Evolutionary conservation across 1,140 invertebrate species (phyloP).

Genomic region (Varroa destructor): DNA sequence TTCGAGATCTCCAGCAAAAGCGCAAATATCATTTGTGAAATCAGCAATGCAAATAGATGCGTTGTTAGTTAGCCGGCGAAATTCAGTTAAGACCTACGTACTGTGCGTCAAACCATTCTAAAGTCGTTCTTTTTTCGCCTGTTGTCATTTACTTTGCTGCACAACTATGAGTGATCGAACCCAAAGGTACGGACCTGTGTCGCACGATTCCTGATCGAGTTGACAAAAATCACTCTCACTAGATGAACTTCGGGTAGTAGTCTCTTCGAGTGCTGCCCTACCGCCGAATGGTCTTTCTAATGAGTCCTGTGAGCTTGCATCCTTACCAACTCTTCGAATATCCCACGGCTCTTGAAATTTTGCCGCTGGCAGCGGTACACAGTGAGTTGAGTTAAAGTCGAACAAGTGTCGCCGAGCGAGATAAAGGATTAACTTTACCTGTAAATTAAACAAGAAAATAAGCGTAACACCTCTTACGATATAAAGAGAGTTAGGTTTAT

Average conservation of each 20-base stretch:
- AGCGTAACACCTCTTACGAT: too few species aligned
- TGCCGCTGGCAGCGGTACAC: slow-evolving; percentile 56
- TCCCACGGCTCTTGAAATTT: slow-evolving; percentile 54
- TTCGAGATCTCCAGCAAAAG: too few species aligned
- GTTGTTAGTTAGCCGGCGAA: too few species aligned
- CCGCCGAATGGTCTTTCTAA: not conserved
- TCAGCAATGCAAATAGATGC: too few species aligned
- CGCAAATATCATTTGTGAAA: too few species aligned
- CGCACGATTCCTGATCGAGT: slow-evolving; percentile 17
- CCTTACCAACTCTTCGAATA: slow-evolving; percentile 21
- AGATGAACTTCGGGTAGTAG: not conserved
- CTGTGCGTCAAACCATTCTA: too few species aligned
- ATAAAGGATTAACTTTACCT: slow-evolving; percentile 38
- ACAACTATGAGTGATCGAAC: too few species aligned
- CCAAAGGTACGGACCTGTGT: not conserved
- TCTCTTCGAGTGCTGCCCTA: slow-evolving; percentile 23
- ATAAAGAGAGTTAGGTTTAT: too few species aligned
- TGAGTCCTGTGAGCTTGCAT: too few species aligned
- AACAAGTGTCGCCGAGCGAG: slow-evolving; percentile 59
- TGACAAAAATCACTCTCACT: slow-evolving; percentile 25
- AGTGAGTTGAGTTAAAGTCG: slow-evolving; percentile 73
- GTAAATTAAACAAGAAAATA: slow-evolving; percentile 27
- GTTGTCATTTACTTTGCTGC: too few species aligned
- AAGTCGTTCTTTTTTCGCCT: too few species aligned
- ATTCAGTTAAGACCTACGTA: too few species aligned